phyloP scores from a whole-genome alignment of 1,140 invertebrate species.

The Magallana gigas region DNA sequence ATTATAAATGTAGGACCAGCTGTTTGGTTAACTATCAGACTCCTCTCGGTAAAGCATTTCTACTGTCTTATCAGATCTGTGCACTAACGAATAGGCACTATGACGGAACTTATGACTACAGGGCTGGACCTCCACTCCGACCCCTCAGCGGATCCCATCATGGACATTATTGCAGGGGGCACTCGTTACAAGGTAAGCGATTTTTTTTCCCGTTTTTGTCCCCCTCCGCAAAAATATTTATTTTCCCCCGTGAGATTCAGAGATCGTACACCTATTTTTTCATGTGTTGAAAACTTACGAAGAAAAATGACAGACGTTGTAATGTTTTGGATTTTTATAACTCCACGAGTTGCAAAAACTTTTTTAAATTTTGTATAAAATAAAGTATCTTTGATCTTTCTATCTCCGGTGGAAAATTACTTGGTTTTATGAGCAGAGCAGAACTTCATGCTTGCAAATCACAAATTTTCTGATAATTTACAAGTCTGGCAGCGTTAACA shows the following conservation, averaged over 20 bases:
- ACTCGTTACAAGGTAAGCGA: constrained; percentile 16
- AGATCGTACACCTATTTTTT: too few relatives aligned
- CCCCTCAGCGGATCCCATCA: constrained; percentile 20
- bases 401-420: background rate
- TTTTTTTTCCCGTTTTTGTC: background rate
- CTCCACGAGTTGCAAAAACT: background rate
- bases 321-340: background rate
- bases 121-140: background rate
- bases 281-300: too few relatives aligned
- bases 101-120: background rate
- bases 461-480: background rate
- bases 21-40: constrained; percentile 14
- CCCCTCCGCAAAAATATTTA: too few relatives aligned
- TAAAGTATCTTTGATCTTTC: background rate
- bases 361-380: background rate
- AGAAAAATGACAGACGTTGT: too few relatives aligned
- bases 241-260: too few relatives aligned
- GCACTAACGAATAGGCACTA: background rate
- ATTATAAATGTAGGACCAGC: constrained; percentile 31
- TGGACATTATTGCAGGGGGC: constrained; percentile 19
- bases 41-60: background rate
- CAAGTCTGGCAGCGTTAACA: background rate
- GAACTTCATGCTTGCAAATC: background rate
- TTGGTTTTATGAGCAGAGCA: background rate
- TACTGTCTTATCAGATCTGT: constrained; percentile 17